Conservation (phyloP, 2,113 vertebrate species). For the Tricholaema leucomelas region DNA sequence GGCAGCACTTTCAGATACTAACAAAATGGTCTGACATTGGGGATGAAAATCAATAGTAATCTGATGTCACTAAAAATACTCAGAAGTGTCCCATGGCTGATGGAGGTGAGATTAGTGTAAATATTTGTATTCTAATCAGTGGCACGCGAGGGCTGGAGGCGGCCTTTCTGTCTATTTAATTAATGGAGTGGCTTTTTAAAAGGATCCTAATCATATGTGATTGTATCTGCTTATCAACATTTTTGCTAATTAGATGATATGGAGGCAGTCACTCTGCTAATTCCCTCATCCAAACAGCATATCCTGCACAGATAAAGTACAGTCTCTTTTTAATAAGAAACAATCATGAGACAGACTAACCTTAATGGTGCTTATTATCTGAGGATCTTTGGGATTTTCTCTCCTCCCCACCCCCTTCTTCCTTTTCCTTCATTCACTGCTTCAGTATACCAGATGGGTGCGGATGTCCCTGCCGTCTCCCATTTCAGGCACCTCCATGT, state of each 20-base stretch:
- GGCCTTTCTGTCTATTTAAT: constrained; percentile 84
- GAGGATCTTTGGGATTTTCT: constrained; percentile 68
- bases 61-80: constrained; percentile 77
- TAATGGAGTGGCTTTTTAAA: constrained; percentile 88
- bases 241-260: constrained; percentile 86
- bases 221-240: constrained; percentile 87
- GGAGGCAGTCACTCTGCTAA: constrained; percentile 80
- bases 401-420: not conserved
- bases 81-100: constrained; percentile 75
- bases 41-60: constrained; percentile 79
- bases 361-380: constrained; percentile 78
- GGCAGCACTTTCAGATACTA: constrained; percentile 77
- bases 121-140: constrained; percentile 80
- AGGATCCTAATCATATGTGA: constrained; percentile 86
- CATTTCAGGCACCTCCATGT: rapidly evolving
- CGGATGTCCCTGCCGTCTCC: not conserved
- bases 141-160: constrained; percentile 76
- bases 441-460: constrained; percentile 45
- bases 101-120: constrained; percentile 79
- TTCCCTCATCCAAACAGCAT: constrained; percentile 80
- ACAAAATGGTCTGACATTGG: constrained; percentile 75
- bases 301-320: constrained; percentile 80
- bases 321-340: constrained; percentile 79
- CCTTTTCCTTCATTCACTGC: constrained; percentile 4
- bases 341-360: constrained; percentile 76